Conservation (phyloP, 2,113 vertebrate species). For the Cololabis saira region DNA sequence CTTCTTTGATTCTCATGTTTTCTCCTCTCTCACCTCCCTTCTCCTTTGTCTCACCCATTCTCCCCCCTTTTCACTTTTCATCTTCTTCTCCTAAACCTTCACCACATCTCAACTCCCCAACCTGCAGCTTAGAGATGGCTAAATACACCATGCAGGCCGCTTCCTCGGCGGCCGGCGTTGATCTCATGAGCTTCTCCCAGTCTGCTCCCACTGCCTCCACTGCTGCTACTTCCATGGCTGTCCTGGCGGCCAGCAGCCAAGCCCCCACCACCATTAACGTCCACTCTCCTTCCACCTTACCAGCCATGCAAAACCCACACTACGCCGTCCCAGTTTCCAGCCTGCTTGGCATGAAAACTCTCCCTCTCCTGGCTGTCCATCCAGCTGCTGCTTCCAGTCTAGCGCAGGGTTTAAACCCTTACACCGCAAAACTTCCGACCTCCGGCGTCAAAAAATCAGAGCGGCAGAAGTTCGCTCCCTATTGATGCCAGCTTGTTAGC, state of each 20-base stretch:
- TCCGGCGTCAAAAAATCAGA: slow-evolving; percentile 89
- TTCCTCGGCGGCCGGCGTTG: slow-evolving; percentile 88
- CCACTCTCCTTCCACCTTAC: slow-evolving; percentile 86
- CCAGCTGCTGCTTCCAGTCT: slow-evolving; percentile 83
- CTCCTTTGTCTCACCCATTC: slow-evolving; percentile 66
- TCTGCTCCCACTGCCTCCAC: slow-evolving; percentile 86
- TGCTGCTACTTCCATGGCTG: slow-evolving; percentile 89
- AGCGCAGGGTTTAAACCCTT: slow-evolving; percentile 87
- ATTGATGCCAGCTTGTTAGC: slow-evolving; percentile 74
- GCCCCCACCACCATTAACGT: slow-evolving; percentile 86
- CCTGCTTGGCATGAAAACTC: slow-evolving; percentile 95
- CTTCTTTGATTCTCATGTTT: slow-evolving; percentile 87
- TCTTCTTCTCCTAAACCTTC: slow-evolving; percentile 66
- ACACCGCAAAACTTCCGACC: slow-evolving; percentile 88
- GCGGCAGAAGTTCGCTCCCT: slow-evolving; percentile 93
- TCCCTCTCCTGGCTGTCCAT: slow-evolving; percentile 90
- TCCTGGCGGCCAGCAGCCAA: slow-evolving; percentile 85
- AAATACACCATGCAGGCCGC: slow-evolving; percentile 95
- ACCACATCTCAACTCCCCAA: slow-evolving; percentile 53
- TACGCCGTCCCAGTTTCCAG: slow-evolving; percentile 92
- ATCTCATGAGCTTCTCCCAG: slow-evolving; percentile 93
- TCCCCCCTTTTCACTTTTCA: slow-evolving; percentile 39
- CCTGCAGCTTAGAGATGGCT: slow-evolving; percentile 96
- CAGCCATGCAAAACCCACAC: slow-evolving; percentile 88
- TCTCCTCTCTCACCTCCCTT: slow-evolving; percentile 77